Base-by-base conservation (phyloP, 2,888 invertebrate species). In the Apotomis capreana region DNA sequence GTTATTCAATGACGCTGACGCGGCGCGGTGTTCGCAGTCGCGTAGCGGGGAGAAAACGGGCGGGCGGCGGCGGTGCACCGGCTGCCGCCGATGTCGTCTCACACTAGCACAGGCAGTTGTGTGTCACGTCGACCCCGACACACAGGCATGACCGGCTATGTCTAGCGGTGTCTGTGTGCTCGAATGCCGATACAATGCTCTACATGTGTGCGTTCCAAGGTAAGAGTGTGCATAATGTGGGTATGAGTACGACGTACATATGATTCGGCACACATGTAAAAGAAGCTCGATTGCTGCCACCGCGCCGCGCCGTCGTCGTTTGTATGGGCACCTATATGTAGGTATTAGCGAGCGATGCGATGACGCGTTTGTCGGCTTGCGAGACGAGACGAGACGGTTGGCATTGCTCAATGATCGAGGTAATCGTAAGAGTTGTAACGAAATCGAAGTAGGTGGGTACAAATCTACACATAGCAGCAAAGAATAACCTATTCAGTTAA, bases 1-100 rank as follows among this genome's bases (percentile, higher is more conserved):
- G 92, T 92, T 92, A 89, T 91, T 92, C 90, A 93, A 93, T 93
- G 92, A 92, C 92, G 92, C 92, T 91, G 86, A 89, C 86, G 86
- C 84, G 84, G 86, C 88, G 89, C 91, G 87, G 88, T 85, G 91
- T 88, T 90, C 91, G 89, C 90, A 89, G 90, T 87, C 89, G 90
- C 89, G 92, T 88, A 88, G 91, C 88, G 91, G 89, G 90, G 91
- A 86, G 87, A 72, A 61, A 83, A 83, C 88, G 85, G 86, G 89
- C 85, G 87, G 87, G 90, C 77, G 68, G 73, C 70, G 81, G 88
- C 83, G 87, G 90, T 90, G 92, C 91, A 91, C 91, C 91, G 92
- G 91, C 91, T 91, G 91, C 90, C 91, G 67, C 91, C 89, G 90
- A 89, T 89, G 89, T 89, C 88, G 87, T 78, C 90, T 88, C 92